These are phyloP conservation scores for Eupeodes luniger DNA, from an alignment of 2,888 invertebrate genomes.

Conservation along the genomic window DNA sequence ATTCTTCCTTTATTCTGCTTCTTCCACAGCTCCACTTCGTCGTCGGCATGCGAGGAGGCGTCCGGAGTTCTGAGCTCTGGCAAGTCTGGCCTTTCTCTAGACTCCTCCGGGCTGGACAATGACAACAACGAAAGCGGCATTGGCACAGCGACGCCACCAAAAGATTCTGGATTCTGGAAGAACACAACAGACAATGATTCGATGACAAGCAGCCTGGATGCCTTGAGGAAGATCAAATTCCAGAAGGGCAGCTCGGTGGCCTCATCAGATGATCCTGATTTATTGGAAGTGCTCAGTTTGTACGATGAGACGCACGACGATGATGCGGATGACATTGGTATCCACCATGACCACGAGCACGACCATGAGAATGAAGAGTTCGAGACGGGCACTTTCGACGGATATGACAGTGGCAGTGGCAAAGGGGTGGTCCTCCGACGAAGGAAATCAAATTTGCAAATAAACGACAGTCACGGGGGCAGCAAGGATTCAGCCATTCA, in stretches of 20 bases:
- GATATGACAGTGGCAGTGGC: conserved; percentile 80
- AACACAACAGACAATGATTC: conserved; percentile 81
- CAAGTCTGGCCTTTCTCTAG: conserved; percentile 83
- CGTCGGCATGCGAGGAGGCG: conserved; percentile 84
- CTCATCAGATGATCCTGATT: conserved; percentile 83
- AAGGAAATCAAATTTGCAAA: conserved; percentile 79
- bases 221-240: conserved; percentile 82
- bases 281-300: conserved; percentile 83
- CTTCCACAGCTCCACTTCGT: conserved; percentile 82
- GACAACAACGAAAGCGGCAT: conserved; percentile 84
- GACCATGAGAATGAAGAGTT: conserved; percentile 82
- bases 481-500: conserved; percentile 81
- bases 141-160: conserved; percentile 83
- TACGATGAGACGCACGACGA: conserved; percentile 81
- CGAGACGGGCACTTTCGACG: conserved; percentile 80
- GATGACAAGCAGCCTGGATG: conserved; percentile 81
- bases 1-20: conserved; percentile 21
- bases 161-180: conserved; percentile 83
- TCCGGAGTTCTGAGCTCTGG: conserved; percentile 83
- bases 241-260: conserved; percentile 82
- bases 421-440: conserved; percentile 81
- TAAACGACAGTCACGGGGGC: conserved; percentile 61
- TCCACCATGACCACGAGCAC: conserved; percentile 79
- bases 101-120: conserved; percentile 83
- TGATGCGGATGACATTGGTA: conserved; percentile 78